Conservation (phyloP, 1,140 invertebrate genomes). For the Cryptotermes secundus region DNA sequence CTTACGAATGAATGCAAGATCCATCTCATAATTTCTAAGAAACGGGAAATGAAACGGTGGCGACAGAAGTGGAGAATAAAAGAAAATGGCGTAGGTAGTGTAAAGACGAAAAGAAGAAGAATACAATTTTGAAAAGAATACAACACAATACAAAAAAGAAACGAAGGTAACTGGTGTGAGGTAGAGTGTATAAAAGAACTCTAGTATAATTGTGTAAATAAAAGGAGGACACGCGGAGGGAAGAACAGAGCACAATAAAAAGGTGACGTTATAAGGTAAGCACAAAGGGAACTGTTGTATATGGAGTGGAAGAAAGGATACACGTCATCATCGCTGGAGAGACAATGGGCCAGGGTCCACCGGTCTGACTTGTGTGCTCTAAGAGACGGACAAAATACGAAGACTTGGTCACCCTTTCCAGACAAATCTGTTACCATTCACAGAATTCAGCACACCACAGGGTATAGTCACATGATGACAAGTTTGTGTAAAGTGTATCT, state of each 20-base stretch:
- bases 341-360: background rate
- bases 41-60: constrained; percentile 27
- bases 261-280: constrained; percentile 4
- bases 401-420: background rate
- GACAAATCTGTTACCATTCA: too few species aligned
- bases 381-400: background rate
- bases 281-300: constrained; percentile 13
- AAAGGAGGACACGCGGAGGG: constrained; percentile 21
- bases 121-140: constrained; percentile 28
- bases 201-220: constrained; percentile 34
- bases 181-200: constrained; percentile 27
- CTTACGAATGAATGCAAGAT: constrained; percentile 18
- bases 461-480: too few species aligned
- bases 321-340: background rate
- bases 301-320: constrained; percentile 14
- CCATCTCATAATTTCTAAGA: constrained; percentile 26
- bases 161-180: background rate
- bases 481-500: too few species aligned
- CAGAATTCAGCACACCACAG: too few species aligned
- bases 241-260: constrained; percentile 26
- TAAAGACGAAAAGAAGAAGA: constrained; percentile 24
- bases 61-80: constrained; percentile 23
- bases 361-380: background rate
- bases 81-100: constrained; percentile 24
- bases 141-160: constrained; percentile 27